A percentile compares a stretch with the other conserved stretches of the same genome.
Conservation (phyloP, 2,797 vertebrate species). For the Bucorvus abyssinicus region DNA sequence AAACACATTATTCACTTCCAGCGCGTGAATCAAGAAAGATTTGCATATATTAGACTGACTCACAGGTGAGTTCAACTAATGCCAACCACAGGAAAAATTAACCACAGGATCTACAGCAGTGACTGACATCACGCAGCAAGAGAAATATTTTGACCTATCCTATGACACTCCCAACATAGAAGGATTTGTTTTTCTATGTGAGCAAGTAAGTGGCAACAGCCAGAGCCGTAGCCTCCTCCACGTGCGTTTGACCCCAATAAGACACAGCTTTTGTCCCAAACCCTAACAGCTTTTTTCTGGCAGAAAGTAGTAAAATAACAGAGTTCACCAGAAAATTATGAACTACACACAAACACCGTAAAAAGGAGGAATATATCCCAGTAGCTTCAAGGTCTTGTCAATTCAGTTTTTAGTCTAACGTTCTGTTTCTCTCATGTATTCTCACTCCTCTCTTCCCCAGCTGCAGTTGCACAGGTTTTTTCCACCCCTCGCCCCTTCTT, state of each 20-base stretch:
- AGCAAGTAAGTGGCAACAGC: neutral
- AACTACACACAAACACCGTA: neutral
- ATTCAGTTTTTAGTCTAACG: neutral
- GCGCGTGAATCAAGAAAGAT: neutral
- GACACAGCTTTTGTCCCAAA: neutral
- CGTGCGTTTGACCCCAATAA: neutral
- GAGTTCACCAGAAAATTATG: neutral
- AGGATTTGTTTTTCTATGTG: neutral
- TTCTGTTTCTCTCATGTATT: neutral
- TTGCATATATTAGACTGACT: neutral
- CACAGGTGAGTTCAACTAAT: neutral
- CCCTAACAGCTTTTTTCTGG: neutral
- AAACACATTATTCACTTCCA: constrained; percentile 14
- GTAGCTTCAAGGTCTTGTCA: neutral
- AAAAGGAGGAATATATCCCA: neutral
- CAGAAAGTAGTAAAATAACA: neutral
- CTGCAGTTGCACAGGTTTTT: too few relatives aligned
- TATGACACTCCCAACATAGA: neutral
- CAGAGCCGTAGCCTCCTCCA: neutral
- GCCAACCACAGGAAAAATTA: neutral
- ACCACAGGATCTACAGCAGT: neutral
- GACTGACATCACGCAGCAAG: neutral
- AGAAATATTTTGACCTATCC: neutral
- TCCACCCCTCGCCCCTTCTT: too few relatives aligned
- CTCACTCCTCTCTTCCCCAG: too few relatives aligned